Conservation (phyloP, 35 echinoderm and acorn worm species). For the Patiria miniata region DNA sequence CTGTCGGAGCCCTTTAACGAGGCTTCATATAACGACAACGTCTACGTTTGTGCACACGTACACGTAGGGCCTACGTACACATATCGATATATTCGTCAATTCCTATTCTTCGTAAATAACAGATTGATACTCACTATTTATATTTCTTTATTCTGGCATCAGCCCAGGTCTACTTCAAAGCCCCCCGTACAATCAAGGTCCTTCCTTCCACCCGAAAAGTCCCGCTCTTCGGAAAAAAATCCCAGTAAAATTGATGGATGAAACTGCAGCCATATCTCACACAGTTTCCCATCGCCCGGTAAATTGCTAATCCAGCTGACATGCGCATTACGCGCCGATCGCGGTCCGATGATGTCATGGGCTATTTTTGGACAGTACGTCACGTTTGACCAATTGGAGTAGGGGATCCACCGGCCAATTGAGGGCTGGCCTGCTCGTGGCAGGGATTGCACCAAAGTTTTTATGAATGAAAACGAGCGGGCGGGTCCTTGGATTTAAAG, state of each 20-base stretch:
- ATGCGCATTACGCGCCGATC: neutral
- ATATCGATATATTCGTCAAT: too few species aligned
- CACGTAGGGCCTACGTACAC: too few species aligned
- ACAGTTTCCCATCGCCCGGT: neutral
- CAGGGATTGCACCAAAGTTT: conserved; percentile 31
- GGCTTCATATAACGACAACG: too few species aligned
- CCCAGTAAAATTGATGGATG: neutral
- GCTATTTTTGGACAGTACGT: conserved; percentile 11
- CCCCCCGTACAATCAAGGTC: neutral
- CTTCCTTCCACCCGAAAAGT: neutral
- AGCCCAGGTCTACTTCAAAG: neutral
- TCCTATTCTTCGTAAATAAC: too few species aligned
- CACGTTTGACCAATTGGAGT: neutral
- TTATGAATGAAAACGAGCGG: neutral
- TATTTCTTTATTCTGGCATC: neutral
- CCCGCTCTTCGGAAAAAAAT: conserved; percentile 22
- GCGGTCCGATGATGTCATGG: conserved; percentile 1
- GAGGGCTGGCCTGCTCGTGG: neutral
- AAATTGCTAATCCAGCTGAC: neutral
- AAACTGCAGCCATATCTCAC: neutral
- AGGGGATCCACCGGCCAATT: conserved; percentile 1
- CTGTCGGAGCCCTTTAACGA: too few species aligned
- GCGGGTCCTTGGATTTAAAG: neutral
- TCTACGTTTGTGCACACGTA: too few species aligned
- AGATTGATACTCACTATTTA: too few species aligned